phyloP scores from a whole-genome alignment of 2,113 vertebrate genomes.

The Zosterops lateralis region DNA sequence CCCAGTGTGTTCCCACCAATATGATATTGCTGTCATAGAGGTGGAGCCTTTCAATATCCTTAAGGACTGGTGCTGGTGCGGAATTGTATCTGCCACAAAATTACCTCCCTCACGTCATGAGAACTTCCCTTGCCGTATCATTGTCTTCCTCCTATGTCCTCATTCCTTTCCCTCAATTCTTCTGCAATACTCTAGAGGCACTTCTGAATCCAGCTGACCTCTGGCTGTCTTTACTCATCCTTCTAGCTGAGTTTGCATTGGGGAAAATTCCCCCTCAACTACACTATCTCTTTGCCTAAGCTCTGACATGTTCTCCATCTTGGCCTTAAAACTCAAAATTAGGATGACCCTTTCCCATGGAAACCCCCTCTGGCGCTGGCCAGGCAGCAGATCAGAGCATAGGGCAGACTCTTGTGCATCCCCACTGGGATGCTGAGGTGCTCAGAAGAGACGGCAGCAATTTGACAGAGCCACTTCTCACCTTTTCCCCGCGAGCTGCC shows the following conservation, averaged over 20 bases:
- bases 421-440: rapidly evolving
- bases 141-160: background rate
- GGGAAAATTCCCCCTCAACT: background rate
- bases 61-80: background rate
- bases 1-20: background rate
- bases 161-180: background rate
- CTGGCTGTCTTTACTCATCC: background rate
- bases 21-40: background rate
- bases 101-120: background rate
- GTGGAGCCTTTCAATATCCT: background rate
- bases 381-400: background rate
- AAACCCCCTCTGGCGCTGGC: background rate
- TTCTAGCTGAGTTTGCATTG: background rate
- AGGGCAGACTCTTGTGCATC: background rate
- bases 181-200: background rate
- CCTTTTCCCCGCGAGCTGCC: background rate
- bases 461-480: background rate
- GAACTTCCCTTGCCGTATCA: background rate
- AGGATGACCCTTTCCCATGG: background rate
- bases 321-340: background rate
- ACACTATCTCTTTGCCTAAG: background rate
- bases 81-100: background rate
- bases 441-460: rapidly evolving
- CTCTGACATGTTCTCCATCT: background rate
- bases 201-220: background rate